phyloP scores from a whole-genome alignment of 2,888 invertebrate genomes.

The Ametastegia equiseti region DNA sequence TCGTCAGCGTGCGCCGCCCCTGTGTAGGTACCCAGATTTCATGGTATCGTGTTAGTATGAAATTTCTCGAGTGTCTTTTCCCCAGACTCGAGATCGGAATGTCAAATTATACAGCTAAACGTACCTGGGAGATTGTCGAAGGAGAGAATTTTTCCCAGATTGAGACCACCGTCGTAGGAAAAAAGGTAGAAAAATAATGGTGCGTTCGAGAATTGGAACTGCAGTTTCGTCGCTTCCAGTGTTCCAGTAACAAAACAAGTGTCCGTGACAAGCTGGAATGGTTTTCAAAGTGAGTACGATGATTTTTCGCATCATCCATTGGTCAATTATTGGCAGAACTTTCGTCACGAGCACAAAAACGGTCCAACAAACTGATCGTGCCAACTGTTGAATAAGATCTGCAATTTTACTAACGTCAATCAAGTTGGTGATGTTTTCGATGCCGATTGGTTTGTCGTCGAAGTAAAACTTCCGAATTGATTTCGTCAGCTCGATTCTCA shows the following conservation, averaged over 20 bases:
- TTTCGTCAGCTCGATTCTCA: background rate
- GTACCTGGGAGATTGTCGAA: background rate
- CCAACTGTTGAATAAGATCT: too few species aligned
- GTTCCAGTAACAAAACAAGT: background rate
- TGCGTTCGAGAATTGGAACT: background rate
- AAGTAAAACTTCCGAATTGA: slow-evolving; percentile 25
- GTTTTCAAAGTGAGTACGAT: too few species aligned
- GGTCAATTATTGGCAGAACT: too few species aligned
- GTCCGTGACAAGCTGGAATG: slow-evolving; percentile 11
- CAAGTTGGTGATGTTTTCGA: background rate
- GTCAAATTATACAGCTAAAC: background rate
- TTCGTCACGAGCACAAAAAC: background rate
- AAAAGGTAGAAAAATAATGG: slow-evolving; percentile 20
- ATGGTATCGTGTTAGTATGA: too few species aligned
- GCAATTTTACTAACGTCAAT: slow-evolving; percentile 26
- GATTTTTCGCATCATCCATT: too few species aligned
- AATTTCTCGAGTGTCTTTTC: background rate
- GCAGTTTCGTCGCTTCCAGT: background rate
- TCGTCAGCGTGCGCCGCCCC: slow-evolving; percentile 19
- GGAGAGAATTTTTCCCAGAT: too few species aligned
- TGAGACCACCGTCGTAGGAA: background rate
- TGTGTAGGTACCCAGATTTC: background rate
- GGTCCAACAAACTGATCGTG: background rate
- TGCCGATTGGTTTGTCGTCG: slow-evolving; percentile 13
- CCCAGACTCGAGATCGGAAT: background rate